Conservation (phyloP, 2,797 vertebrate genomes). For the Falco concolor region DNA sequence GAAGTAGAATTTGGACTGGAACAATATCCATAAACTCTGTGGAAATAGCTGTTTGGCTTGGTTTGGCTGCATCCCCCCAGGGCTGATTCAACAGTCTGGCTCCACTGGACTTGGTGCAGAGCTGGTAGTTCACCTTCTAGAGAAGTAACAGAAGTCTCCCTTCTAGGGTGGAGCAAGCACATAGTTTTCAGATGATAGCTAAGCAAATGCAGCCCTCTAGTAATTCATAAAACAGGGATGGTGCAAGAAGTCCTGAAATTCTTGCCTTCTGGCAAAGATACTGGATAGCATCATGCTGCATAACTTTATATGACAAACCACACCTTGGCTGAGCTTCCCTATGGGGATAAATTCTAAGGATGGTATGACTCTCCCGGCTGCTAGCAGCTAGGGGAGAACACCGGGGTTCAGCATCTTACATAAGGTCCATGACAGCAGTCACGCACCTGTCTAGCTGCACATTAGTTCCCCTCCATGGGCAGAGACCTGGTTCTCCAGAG, state of each 20-base stretch:
- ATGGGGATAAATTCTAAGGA: neutral
- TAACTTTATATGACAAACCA: neutral
- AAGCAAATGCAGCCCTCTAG: neutral
- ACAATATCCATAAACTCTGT: fast-evolving
- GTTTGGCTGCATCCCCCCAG: neutral
- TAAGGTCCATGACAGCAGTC: neutral
- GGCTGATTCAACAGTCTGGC: neutral
- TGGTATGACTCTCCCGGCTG: neutral
- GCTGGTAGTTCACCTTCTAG: neutral
- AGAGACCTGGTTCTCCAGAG: neutral
- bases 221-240: neutral
- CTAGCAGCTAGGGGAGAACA: neutral
- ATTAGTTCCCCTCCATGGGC: neutral
- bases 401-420: neutral
- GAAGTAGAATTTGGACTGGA: neutral
- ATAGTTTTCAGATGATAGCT: neutral
- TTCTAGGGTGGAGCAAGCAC: neutral
- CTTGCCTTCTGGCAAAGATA: neutral
- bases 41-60: neutral
- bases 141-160: neutral
- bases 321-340: neutral
- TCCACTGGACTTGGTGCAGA: neutral
- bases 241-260: neutral
- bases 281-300: neutral
- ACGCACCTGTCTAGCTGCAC: neutral